A percentile compares a stretch with the other conserved stretches of the same genome.
phyloP scores from a whole-genome alignment of 2,797 vertebrate species.

The Acanthis flammea region DNA sequence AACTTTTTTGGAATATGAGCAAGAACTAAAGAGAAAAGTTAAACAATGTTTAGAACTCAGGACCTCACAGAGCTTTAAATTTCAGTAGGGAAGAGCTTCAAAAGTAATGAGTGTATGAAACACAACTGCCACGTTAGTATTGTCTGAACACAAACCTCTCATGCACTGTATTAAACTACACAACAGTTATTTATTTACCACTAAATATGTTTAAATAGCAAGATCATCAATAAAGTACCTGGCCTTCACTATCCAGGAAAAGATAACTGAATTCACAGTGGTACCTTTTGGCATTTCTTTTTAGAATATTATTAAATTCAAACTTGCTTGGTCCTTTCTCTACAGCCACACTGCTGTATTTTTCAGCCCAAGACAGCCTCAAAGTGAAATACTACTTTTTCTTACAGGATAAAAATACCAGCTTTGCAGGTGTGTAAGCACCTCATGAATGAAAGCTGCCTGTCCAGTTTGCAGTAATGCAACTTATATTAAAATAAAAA shows the following conservation, averaged over 20 bases:
- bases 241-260: background rate
- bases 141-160: background rate
- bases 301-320: background rate
- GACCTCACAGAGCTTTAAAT: background rate
- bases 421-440: background rate
- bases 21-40: background rate
- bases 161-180: background rate
- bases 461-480: background rate
- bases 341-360: background rate
- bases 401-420: background rate
- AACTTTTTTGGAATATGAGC: background rate
- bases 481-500: background rate
- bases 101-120: background rate
- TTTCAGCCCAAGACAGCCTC: background rate
- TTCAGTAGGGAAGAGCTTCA: background rate
- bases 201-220: background rate
- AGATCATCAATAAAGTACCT: background rate
- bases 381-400: background rate
- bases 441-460: background rate
- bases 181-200: background rate
- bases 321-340: background rate
- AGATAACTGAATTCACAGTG: background rate
- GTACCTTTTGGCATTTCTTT: background rate
- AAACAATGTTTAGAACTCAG: background rate
- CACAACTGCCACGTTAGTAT: rapidly evolving